Evolutionary conservation across 1,140 invertebrate species (phyloP), one percentile per base, ranked within the genome.

Genomic region (Drosophila bifasciata): DNA sequence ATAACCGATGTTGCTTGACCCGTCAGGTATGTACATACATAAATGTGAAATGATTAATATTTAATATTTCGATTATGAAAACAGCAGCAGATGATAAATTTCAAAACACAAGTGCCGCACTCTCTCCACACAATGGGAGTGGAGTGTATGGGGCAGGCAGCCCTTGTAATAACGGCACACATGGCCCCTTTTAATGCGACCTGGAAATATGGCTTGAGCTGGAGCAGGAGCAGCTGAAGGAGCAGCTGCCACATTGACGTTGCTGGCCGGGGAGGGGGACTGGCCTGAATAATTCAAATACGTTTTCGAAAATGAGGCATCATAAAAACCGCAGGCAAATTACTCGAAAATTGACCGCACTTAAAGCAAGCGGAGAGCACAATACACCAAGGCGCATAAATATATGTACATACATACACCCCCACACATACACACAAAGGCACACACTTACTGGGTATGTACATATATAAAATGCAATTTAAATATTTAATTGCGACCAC

Each of bases 1-100:
- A 2, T 4, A 21, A 21, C 19, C 19, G 19, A 21, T 21, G 19
- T 21, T 1, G 4, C 2, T 21, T 4, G 19, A 3, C 19, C 3
- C 19, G 19, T 21, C 19, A 21, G 19, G 19, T 1, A 3, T 3
- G 19, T 21, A 21, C 3, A 0, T 21, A 3, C 50, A n/a, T n/a
- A 71, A 71, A 75, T 51, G 59, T 63, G 52, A 55, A 56, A 59
- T 49, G 60, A 61, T 79, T 60, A 86, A 85, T 85, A 86, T 77
- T 85, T 86, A 67, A 85, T 86, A 74, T 77, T 77, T 80, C 68
- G 86, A 85, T 85, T 86, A 85, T 86, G 68, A 68, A 80, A 53
- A n/a, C n/a, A n/a, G n/a, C 72, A 77, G 57, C 76, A 86, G 81
- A 86, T 74, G 67, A 70, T 62, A 74, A 77, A 61, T 66, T 79